Evolutionary conservation across 2,113 vertebrate genomes (phyloP).

Genomic region (Tachysurus fulvidraco): DNA sequence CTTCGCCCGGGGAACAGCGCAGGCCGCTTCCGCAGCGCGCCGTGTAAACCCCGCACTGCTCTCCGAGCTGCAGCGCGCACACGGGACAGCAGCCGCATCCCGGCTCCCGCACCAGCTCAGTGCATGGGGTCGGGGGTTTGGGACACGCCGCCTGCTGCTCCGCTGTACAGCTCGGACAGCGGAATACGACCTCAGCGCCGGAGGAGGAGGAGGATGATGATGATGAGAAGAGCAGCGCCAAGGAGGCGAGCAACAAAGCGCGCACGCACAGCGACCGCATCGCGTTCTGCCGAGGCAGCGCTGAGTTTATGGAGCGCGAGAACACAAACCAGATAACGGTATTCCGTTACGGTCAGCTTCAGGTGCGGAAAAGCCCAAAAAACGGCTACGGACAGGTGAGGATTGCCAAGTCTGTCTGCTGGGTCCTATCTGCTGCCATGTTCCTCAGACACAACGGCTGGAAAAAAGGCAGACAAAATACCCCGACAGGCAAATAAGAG

Average conservation of each 20-base stretch:
- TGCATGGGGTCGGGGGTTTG: conserved; percentile 66
- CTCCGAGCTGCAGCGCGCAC: conserved; percentile 77
- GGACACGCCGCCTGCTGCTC: conserved; percentile 72
- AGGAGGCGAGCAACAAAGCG: conserved; percentile 41
- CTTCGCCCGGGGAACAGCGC: conserved; percentile 81
- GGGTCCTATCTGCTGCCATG: conserved; percentile 70
- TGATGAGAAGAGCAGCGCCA: conserved; percentile 45
- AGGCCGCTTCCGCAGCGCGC: conserved; percentile 83
- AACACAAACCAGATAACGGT: conserved; percentile 33
- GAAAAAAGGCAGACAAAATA: conserved; percentile 3
- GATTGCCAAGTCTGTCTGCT: conserved; percentile 52
- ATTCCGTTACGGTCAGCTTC: conserved; percentile 49
- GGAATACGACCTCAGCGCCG: conserved; percentile 79
- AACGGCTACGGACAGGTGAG: conserved; percentile 66
- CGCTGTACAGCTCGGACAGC: conserved; percentile 82
- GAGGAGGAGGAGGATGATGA: conserved; percentile 58
- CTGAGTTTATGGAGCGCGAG: neutral
- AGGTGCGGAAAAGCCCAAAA: conserved; percentile 57
- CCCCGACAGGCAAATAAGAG: conserved; percentile 22
- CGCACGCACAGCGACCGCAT: conserved; percentile 31
- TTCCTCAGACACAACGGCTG: conserved; percentile 53
- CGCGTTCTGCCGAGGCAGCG: neutral
- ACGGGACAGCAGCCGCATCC: conserved; percentile 87
- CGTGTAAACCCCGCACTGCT: conserved; percentile 86
- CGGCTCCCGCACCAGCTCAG: conserved; percentile 81